Conservation (phyloP, 2,797 vertebrate genomes). For the Sebastes vulpes region DNA sequence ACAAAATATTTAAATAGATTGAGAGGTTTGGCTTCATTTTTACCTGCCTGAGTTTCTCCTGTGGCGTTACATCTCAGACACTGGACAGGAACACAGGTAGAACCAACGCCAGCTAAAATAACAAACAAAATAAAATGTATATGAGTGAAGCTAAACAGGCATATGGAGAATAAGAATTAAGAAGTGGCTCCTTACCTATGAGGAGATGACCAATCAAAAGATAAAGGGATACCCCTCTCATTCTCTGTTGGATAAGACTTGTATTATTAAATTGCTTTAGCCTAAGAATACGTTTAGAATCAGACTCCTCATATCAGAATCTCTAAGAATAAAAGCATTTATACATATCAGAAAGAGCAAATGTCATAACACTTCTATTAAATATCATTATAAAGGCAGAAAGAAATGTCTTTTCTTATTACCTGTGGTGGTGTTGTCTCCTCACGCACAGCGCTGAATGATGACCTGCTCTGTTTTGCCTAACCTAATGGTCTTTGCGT, state of each 20-base stretch:
- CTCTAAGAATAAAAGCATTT: background rate
- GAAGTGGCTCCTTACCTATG: conserved; percentile 31
- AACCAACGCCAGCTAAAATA: conserved; percentile 20
- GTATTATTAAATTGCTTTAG: background rate
- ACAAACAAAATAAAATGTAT: background rate
- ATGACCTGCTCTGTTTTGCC: conserved; percentile 48
- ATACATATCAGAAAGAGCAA: background rate
- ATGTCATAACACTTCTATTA: background rate
- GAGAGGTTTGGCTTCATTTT: background rate
- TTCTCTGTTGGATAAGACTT: conserved; percentile 29
- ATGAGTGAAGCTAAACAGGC: background rate
- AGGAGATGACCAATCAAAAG: conserved; percentile 36
- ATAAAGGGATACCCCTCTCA: background rate
- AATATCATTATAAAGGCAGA: background rate
- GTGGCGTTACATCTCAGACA: conserved; percentile 18
- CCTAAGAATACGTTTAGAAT: background rate
- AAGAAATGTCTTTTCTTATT: background rate
- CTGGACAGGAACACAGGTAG: background rate
- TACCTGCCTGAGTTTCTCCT: background rate
- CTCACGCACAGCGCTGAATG: background rate
- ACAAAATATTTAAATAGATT: background rate
- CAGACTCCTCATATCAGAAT: background rate
- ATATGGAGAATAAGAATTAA: background rate
- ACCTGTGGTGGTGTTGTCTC: conserved; percentile 33
- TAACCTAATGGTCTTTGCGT: conserved; percentile 14